Evolutionary conservation across 2,797 vertebrate genomes (phyloP), one percentile per base, ranked within the genome.

Genomic region (Agapornis canus): DNA sequence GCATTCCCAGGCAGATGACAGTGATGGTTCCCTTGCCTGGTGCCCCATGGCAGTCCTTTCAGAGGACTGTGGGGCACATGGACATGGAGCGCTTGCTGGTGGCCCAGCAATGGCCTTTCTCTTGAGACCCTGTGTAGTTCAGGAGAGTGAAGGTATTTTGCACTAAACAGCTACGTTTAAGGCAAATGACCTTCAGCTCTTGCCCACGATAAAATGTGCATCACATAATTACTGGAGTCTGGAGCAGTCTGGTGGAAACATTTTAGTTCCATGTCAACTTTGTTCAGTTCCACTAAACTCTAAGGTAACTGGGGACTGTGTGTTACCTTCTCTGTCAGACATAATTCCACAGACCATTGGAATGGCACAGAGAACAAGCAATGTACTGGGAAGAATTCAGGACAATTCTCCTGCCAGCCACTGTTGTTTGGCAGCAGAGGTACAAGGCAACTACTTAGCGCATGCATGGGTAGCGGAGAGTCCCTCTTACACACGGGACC

Each of bases 31-130:
- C 31, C 35, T 54, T 27, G 13, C 52, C 49, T 22, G 13, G 26
- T 65, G 51, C 48, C 31, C 68, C 29, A 52, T 0, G 1, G n/a
- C 47, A 65, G 39, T 47, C 48, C 22, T 71, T 78, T 77, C 52
- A 86, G 48, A 57, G 40, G 27, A 29, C 71, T 80, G 26, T 4
- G 16, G 31, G 31, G 45, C 52, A 68, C 19, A 13, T 1, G 12
- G 61, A 31, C 13, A 49, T 1, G 12, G 35, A 63, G 9, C 54
- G 2, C 10, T 45, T 0, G 0, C 2, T 45, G 40, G 16, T 60
- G 71, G 40, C 23, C 60, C 70, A 63, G 10, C 1, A 1, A 29
- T 69, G 11, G 47, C 8, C 14, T 66, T 68, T 88, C 57, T 64
- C 73, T 51, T 84, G 63, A 89, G 49, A 65, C 5, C 5, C 39